Percentiles rank a stretch among this genome's conserved stretches.
Evolutionary conservation across 2,113 vertebrate genomes (phyloP).

Genomic region (Lonchura striata): DNA sequence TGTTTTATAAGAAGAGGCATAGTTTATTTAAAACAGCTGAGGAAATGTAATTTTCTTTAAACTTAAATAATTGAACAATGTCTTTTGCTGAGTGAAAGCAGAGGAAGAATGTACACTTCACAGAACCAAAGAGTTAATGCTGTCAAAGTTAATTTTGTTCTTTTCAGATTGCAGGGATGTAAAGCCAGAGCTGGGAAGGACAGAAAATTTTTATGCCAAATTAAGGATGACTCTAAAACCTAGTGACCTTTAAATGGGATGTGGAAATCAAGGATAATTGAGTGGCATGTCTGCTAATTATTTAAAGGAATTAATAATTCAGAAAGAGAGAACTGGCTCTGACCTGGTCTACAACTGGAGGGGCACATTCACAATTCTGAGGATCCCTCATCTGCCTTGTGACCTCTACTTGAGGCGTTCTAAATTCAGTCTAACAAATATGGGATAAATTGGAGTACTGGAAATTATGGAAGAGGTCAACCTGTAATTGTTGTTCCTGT

Average conservation of each 20-base stretch:
- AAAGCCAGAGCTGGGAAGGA: conserved; percentile 3
- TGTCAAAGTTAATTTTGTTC: conserved; percentile 16
- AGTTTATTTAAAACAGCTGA: neutral
- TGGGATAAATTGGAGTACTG: neutral
- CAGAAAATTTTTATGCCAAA: conserved; percentile 53
- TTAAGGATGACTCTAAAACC: conserved; percentile 61
- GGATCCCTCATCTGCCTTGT: neutral
- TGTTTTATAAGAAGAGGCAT: neutral
- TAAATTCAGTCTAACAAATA: neutral
- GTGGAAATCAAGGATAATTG: conserved; percentile 65
- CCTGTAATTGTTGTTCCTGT: neutral
- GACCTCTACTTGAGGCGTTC: neutral
- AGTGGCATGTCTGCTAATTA: conserved; percentile 67
- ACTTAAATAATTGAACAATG: neutral
- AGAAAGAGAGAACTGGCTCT: conserved; percentile 7
- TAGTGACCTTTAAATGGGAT: conserved; percentile 68
- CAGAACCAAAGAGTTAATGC: neutral
- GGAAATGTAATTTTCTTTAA: neutral
- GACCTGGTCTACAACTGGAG: conserved; percentile 15
- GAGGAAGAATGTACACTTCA: neutral
- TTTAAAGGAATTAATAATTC: conserved; percentile 59
- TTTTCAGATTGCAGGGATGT: neutral
- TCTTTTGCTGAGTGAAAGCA: neutral
- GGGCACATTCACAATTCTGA: neutral
- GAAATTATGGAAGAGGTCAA: neutral